Conservation (phyloP, 2,888 invertebrate species). For the Agrochola lychnidis region DNA sequence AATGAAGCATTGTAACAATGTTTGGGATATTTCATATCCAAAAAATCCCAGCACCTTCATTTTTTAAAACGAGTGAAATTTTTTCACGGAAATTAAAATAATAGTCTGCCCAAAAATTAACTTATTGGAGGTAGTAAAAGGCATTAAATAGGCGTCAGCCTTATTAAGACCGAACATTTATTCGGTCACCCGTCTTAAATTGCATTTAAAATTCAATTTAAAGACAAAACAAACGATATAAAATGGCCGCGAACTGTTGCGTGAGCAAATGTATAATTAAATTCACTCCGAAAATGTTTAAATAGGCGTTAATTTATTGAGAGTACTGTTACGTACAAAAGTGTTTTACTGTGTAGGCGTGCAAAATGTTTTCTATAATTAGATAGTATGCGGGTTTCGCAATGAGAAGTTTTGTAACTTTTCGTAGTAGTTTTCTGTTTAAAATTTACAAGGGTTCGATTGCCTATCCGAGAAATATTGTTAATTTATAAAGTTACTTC, state of each 20-base stretch:
- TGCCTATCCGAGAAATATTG: neutral
- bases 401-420: neutral
- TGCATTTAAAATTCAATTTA: constrained; percentile 60
- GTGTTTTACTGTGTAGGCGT: constrained; percentile 35
- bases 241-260: constrained; percentile 50
- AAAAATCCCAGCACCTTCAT: neutral
- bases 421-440: neutral
- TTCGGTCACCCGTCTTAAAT: constrained; percentile 49
- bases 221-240: constrained; percentile 49
- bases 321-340: constrained; percentile 23
- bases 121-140: constrained; percentile 15
- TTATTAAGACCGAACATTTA: constrained; percentile 26
- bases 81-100: neutral
- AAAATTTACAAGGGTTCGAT: neutral
- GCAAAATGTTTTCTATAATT: constrained; percentile 12
- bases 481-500: neutral
- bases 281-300: constrained; percentile 60
- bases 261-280: constrained; percentile 62
- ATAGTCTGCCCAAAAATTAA: neutral
- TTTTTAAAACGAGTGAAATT: neutral
- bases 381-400: neutral
- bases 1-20: neutral
- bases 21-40: neutral
- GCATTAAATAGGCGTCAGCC: neutral
- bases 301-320: constrained; percentile 51